These are phyloP conservation scores for Philereme vetulata DNA, from an alignment of 2,888 invertebrate species.

Conservation along the genomic window DNA sequence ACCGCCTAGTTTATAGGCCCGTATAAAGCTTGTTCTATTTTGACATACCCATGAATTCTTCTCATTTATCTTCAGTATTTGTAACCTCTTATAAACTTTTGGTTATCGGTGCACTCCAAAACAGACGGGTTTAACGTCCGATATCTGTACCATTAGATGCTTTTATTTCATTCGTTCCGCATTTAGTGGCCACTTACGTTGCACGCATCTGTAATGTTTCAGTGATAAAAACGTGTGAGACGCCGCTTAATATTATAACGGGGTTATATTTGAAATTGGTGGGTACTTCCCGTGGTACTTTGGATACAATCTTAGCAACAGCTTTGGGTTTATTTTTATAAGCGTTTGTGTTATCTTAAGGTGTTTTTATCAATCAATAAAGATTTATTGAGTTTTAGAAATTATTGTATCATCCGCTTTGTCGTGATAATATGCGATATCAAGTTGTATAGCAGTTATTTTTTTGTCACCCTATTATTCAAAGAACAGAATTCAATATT, in stretches of 20 bases:
- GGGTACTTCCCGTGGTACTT: slow-evolving; percentile 24
- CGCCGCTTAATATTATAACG: slow-evolving; percentile 53
- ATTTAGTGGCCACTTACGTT: slow-evolving; percentile 58
- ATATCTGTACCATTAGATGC: slow-evolving; percentile 60
- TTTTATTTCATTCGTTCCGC: slow-evolving; percentile 54
- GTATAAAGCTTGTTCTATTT: slow-evolving; percentile 35
- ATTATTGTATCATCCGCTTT: too few species aligned
- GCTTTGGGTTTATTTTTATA: slow-evolving; percentile 28
- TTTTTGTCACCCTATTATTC: too few species aligned
- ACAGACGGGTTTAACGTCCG: slow-evolving; percentile 61
- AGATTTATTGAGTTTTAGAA: too few species aligned
- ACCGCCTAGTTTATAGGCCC: background rate
- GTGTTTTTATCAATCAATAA: slow-evolving; percentile 8
- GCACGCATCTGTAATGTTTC: slow-evolving; percentile 63
- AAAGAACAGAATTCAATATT: too few species aligned
- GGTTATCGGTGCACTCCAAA: slow-evolving; percentile 68
- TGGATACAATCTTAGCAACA: slow-evolving; percentile 33
- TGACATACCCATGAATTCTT: slow-evolving; percentile 12
- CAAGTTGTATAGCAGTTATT: too few species aligned
- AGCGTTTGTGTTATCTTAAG: slow-evolving; percentile 31
- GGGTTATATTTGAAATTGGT: slow-evolving; percentile 39
- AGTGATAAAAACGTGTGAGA: slow-evolving; percentile 65
- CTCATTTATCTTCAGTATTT: slow-evolving; percentile 31
- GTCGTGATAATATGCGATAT: too few species aligned
- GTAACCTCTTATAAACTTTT: slow-evolving; percentile 56